phyloP scores from a whole-genome alignment of 2,797 vertebrate genomes.

The Cirrhinus mrigala region DNA sequence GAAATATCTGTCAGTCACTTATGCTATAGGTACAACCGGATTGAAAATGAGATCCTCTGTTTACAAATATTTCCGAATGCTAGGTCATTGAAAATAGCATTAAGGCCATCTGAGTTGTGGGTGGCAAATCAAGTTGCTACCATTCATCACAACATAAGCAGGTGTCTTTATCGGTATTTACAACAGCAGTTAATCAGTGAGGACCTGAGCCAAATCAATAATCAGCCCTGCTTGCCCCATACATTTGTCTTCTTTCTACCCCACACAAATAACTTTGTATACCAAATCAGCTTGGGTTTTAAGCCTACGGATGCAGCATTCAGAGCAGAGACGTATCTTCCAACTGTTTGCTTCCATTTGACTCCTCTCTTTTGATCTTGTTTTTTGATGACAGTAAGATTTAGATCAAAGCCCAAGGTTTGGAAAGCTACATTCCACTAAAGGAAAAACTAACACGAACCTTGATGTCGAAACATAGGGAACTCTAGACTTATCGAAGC shows the following conservation, averaged over 20 bases:
- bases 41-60: conserved; percentile 8
- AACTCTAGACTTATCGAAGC: conserved; percentile 42
- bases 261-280: conserved; percentile 54
- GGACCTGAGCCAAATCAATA: conserved; percentile 61
- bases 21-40: background rate
- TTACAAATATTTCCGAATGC: conserved; percentile 15
- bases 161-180: conserved; percentile 67
- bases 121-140: conserved; percentile 54
- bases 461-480: conserved; percentile 51
- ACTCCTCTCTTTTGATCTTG: conserved; percentile 62
- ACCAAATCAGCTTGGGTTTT: conserved; percentile 50
- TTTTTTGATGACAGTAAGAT: conserved; percentile 60
- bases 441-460: conserved; percentile 51
- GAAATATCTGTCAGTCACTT: background rate
- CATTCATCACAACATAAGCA: conserved; percentile 62
- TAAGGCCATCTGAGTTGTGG: conserved; percentile 41
- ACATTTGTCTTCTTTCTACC: conserved; percentile 59
- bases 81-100: conserved; percentile 40
- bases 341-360: conserved; percentile 53
- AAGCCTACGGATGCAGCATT: conserved; percentile 42
- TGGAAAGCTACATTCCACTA: conserved; percentile 57
- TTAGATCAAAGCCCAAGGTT: conserved; percentile 65
- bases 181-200: conserved; percentile 63
- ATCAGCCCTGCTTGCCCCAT: conserved; percentile 58
- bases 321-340: conserved; percentile 50